Base-by-base conservation (phyloP, 2,888 invertebrate genomes). In the Cataglyphis altisquamis region DNA sequence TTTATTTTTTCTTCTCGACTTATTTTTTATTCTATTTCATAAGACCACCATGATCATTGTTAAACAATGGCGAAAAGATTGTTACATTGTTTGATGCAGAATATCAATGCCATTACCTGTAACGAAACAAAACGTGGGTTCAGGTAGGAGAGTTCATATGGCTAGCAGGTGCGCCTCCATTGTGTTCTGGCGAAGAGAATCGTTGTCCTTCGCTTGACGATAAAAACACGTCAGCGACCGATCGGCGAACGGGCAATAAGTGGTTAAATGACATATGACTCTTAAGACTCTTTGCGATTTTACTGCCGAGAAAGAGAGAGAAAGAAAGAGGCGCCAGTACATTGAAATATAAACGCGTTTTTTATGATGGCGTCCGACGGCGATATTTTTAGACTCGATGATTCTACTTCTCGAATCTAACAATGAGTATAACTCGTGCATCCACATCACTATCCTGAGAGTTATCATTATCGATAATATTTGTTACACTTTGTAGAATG, bases 231-330 rank as follows among this genome's bases (percentile, higher is more conserved):
- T 73, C 78, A 48, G 3, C 39, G 63, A 83, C 25, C 36, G 41
- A 55, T 60, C 83, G 70, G 60, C 63, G 60, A 32, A 36, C 57
- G 72, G 63, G 73, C 75, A 84, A 84, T 85, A 81, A 84, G 63
- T 74, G 83, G 57, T 73, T 70, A 75, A 84, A 81, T 68, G 84
- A 85, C 80, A 70, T 70, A 45, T 64, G 29, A 74, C 39, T 67
- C 73, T 80, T 63, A 67, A 84, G 78, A 62, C 72, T 32, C 48
- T 15, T 41, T 55, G 32, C 55, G 29, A 10, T 68, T 77, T 77
- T 21, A 68, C 32, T 36, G 48, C 39, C 60, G 48, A 21, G n/a
- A 70, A n/a, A 48, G 55, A 77, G 36, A 63, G 18, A 21, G 75
- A 63, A 62, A 68, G 82, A 32, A 15, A 39, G 29, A 57, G 52